phyloP scores from a whole-genome alignment of 2,113 vertebrate genomes.

The Boulengeromyrus knoepffleri region DNA sequence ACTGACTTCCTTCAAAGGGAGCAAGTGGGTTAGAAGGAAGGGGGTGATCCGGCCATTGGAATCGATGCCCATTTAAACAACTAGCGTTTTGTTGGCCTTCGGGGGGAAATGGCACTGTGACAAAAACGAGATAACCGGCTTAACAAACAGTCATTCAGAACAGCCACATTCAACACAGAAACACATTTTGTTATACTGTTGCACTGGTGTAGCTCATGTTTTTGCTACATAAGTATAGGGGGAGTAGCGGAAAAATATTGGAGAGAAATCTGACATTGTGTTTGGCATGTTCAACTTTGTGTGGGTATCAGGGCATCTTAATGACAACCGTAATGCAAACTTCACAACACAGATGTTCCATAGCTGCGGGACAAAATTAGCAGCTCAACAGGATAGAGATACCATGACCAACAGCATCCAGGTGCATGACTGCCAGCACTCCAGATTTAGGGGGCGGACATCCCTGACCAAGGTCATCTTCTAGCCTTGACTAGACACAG shows the following conservation, averaged over 20 bases:
- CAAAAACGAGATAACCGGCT: neutral
- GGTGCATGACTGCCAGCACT: neutral
- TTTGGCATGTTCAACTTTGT: neutral
- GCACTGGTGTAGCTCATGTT: neutral
- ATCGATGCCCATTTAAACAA: neutral
- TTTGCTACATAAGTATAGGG: neutral
- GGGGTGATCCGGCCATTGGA: neutral
- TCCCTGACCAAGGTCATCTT: neutral
- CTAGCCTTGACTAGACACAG: neutral
- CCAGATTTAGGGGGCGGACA: neutral
- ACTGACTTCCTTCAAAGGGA: neutral
- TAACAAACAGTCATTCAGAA: neutral
- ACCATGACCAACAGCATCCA: neutral
- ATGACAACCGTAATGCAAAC: neutral
- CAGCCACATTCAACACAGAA: neutral
- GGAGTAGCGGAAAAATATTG: neutral
- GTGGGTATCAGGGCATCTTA: neutral
- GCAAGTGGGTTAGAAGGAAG: neutral
- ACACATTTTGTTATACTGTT: neutral
- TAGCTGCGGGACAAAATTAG: neutral
- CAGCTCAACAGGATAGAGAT: neutral
- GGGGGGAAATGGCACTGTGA: neutral
- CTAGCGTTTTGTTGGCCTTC: neutral
- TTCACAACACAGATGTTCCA: neutral
- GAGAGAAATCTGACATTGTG: neutral